phyloP scores from a whole-genome alignment of 2,113 vertebrate species.

The Ictalurus punctatus region DNA sequence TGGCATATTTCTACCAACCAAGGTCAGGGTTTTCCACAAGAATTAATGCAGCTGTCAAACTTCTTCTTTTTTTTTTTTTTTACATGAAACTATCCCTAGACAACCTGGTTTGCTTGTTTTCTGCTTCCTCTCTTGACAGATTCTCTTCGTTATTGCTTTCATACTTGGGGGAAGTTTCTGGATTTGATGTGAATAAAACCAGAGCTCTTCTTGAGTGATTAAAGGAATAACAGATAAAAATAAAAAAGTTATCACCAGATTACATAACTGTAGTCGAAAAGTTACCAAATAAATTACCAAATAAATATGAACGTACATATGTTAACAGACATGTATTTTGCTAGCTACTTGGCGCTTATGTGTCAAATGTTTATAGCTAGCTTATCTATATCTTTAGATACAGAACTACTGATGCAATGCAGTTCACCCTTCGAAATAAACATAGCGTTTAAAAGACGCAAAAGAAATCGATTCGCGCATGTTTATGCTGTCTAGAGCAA shows the following conservation, averaged over 20 bases:
- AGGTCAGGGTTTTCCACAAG: neutral
- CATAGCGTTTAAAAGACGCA: neutral
- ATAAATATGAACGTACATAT: neutral
- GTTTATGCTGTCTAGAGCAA: neutral
- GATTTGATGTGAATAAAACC: neutral
- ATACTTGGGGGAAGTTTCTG: too few species aligned
- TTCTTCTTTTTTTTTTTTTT: neutral
- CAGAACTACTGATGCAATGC: neutral
- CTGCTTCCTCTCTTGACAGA: neutral
- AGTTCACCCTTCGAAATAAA: neutral
- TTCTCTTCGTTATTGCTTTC: neutral
- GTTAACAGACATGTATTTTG: neutral
- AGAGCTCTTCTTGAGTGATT: neutral
- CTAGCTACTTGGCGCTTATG: neutral
- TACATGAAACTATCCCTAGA: neutral
- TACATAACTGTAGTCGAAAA: neutral
- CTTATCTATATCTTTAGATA: neutral
- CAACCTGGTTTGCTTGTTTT: neutral
- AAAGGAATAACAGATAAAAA: neutral
- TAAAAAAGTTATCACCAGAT: neutral
- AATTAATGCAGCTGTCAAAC: conserved; percentile 12
- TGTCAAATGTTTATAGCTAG: neutral
- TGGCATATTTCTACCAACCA: neutral
- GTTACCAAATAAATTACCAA: too few species aligned
- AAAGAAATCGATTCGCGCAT: too few species aligned